Percentiles rank a stretch among this genome's conserved stretches.
phyloP scores from a whole-genome alignment of 2,113 vertebrate genomes.

The Hyperoodon ampullatus region DNA sequence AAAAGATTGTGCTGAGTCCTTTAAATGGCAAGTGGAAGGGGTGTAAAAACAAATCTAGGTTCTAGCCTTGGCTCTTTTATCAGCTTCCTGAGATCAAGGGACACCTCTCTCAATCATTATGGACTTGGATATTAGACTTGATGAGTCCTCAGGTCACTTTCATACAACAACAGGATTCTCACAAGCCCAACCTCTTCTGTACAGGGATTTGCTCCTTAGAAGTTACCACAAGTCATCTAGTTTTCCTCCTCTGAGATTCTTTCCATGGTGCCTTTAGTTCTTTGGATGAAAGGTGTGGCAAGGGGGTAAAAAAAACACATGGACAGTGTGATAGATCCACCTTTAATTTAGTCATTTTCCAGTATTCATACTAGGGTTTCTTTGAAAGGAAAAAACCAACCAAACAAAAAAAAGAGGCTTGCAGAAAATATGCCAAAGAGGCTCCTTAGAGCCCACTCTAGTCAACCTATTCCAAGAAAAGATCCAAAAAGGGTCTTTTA shows the following conservation, averaged over 20 bases:
- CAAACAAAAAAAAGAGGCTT: neutral
- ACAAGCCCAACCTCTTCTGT: neutral
- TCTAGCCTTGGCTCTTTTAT: neutral
- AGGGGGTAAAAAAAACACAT: neutral
- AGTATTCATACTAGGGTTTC: neutral
- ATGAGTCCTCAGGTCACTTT: neutral
- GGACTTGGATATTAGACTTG: neutral
- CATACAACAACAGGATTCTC: neutral
- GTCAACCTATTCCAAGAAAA: neutral
- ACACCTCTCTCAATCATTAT: neutral
- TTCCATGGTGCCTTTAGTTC: neutral
- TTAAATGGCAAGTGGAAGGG: neutral
- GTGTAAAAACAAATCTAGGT: neutral
- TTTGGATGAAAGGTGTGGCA: neutral
- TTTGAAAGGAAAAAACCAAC: neutral
- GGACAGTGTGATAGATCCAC: neutral
- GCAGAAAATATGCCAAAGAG: neutral
- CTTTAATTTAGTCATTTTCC: constrained; percentile 47
- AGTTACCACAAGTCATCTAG: neutral
- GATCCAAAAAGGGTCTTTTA: neutral
- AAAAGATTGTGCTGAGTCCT: neutral
- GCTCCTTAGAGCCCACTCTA: neutral
- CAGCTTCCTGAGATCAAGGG: neutral
- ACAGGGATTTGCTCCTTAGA: neutral
- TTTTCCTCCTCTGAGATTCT: neutral